Evolutionary conservation across 2,888 invertebrate species (phyloP), one percentile per base, ranked within the genome.

Genomic region (Ennomos erosarius): DNA sequence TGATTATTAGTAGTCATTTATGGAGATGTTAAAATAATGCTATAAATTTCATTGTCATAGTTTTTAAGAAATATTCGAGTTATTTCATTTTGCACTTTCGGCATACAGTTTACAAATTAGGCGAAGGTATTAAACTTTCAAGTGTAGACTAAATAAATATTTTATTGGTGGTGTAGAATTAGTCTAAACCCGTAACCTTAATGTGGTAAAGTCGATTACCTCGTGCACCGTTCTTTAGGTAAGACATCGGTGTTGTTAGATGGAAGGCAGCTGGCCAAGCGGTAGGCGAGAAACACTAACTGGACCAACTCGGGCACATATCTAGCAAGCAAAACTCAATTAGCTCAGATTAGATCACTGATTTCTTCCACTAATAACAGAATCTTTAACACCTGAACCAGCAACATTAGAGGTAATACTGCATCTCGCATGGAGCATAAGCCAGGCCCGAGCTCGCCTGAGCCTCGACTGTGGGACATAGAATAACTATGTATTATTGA

Each of bases 21-120:
- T 84, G 82, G 79, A 78, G 84, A 85, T 85, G 85, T 86, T 87
- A 83, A 82, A 82, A 82, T 87, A 87, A 87, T 85, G 81, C 79
- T 86, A 82, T 83, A 88, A 88, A 88, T 88, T 86, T 90, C 87
- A 90, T 88, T 88, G 90, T 91, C 87, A 89, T 92, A 92, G 91
- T 87, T 87, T 52, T 87, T 90, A 92, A 87, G 90, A 87, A 69
- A 64, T 67, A 88, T 85, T 88, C 80, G 74, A 87, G 81, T 88
- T 85, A 89, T 88, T 90, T 90, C 83, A 79, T 90, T 91, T 88
- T 87, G 90, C 91, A 90, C 91, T 86, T 85, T 88, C 83, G 85
- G 86, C 85, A 84, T 88, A 85, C 86, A 83, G 82, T 85, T 66
- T 86, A 85, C 85, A 87, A 87, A 86, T 87, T 90, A 90, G 85